Evolutionary conservation across 2,113 vertebrate genomes (phyloP).

Genomic region (Cervus canadensis): DNA sequence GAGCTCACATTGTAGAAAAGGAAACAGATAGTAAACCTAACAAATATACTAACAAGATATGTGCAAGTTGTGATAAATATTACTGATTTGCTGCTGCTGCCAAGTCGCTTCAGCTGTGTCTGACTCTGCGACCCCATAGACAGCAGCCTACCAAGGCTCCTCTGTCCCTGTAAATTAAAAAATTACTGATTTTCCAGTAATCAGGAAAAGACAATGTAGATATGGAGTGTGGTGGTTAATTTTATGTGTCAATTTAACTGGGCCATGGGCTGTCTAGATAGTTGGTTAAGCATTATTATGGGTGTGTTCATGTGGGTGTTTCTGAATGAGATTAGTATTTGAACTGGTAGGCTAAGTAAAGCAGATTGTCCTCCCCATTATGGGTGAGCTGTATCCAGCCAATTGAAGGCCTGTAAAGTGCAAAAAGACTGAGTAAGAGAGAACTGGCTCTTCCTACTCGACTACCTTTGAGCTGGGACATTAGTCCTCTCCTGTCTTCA

Average conservation of each 20-base stretch:
- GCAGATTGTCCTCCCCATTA: not conserved
- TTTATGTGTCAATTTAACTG: not conserved
- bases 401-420: not conserved
- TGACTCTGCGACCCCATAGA: too few species aligned
- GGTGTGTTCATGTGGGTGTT: not conserved
- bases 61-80: not conserved
- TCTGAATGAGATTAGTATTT: not conserved
- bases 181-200: too few species aligned
- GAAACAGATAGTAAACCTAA: not conserved
- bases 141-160: too few species aligned
- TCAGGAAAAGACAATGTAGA: not conserved
- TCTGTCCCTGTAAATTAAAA: too few species aligned
- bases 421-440: not conserved
- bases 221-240: not conserved
- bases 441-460: not conserved
- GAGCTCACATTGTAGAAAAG: not conserved
- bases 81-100: too few species aligned
- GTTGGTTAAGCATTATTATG: not conserved
- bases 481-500: not conserved
- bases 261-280: too few species aligned
- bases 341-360: not conserved
- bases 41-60: not conserved
- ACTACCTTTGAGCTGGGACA: not conserved
- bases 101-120: too few species aligned
- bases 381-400: not conserved